Percentiles rank a stretch among this genome's conserved stretches.
Evolutionary conservation across 2,797 vertebrate genomes (phyloP).

Genomic region (Euthynnus affinis): DNA sequence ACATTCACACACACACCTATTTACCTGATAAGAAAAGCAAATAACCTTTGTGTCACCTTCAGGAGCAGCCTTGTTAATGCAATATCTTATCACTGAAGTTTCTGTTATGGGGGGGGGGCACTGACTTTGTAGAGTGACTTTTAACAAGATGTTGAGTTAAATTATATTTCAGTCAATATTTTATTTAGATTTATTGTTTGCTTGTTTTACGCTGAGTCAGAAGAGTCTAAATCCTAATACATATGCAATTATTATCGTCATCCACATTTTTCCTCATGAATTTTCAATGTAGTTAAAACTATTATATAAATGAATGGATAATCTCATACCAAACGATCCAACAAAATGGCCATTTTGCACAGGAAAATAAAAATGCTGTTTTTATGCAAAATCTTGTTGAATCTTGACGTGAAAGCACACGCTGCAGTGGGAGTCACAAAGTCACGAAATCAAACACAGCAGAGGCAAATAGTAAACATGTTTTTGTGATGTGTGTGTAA

Average conservation of each 20-base stretch:
- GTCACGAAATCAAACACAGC: conserved; percentile 25
- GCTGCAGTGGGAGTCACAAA: conserved; percentile 3
- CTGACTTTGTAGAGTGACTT: conserved; percentile 26
- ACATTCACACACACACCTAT: conserved; percentile 40
- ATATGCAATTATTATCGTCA: not conserved
- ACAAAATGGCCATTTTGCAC: conserved; percentile 8
- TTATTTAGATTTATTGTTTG: conserved; percentile 14
- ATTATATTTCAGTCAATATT: conserved; percentile 9
- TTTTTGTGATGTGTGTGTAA: not conserved
- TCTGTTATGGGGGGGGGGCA: conserved; percentile 5
- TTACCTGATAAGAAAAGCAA: conserved; percentile 73
- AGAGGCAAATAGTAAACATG: conserved; percentile 5
- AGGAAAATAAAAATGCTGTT: conserved; percentile 13
- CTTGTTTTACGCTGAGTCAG: not conserved
- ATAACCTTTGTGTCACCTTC: conserved; percentile 76
- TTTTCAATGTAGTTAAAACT: not conserved
- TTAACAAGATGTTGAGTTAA: conserved; percentile 34
- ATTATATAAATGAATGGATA: not conserved
- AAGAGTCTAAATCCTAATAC: not conserved
- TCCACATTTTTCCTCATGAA: conserved; percentile 12
- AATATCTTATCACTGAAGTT: conserved; percentile 39
- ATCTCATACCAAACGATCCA: not conserved
- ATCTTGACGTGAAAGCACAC: conserved; percentile 16
- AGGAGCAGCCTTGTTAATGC: conserved; percentile 43
- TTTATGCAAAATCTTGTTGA: conserved; percentile 20